phyloP scores from a whole-genome alignment of 2,113 vertebrate genomes.

The Nannospalax galili region DNA sequence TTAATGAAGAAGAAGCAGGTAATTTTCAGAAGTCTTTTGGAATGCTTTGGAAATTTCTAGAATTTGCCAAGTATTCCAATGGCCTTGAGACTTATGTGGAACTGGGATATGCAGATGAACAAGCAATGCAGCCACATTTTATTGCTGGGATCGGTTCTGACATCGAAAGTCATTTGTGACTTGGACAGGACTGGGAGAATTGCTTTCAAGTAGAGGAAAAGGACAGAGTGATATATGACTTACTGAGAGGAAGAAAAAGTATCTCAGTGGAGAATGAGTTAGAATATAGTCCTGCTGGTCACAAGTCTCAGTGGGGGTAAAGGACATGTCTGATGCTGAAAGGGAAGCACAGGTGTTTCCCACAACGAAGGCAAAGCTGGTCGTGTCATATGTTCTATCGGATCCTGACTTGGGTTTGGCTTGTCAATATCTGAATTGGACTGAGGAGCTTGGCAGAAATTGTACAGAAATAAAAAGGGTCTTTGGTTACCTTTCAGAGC shows the following conservation, averaged over 20 bases:
- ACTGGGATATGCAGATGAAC: neutral
- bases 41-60: slow-evolving; percentile 32
- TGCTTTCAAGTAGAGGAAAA: neutral
- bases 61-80: slow-evolving; percentile 11
- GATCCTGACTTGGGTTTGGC: neutral
- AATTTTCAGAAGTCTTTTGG: neutral
- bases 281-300: neutral
- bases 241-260: neutral
- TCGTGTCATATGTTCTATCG: neutral
- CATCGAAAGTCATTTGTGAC: neutral
- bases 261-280: neutral
- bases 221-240: neutral
- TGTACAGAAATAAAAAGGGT: neutral
- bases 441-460: neutral
- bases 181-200: neutral
- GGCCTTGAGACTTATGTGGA: neutral
- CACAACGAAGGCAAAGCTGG: neutral
- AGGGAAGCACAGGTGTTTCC: neutral
- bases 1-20: neutral
- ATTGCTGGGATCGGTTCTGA: neutral
- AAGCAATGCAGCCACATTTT: neutral
- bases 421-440: neutral
- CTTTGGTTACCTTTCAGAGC: neutral
- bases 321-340: neutral
- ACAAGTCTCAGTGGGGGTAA: neutral